Evolutionary conservation across 2,888 invertebrate genomes (phyloP).

Genomic region (Timema podura): DNA sequence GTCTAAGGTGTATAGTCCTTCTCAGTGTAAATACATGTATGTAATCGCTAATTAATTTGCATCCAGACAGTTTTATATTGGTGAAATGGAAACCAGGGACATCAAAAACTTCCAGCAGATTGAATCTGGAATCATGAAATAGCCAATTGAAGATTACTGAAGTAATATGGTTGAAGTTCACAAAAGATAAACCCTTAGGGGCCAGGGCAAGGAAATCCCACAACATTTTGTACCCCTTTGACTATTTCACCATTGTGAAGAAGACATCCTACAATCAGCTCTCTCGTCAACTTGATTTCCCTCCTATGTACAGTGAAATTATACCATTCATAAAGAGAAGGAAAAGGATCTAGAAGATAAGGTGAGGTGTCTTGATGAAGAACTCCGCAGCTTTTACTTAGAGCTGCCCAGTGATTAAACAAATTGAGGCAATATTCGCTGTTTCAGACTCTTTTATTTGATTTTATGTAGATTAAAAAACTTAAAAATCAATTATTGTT

Average conservation of each 20-base stretch:
- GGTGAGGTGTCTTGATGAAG: neutral
- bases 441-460: neutral
- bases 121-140: conserved; percentile 3
- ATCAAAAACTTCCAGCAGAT: neutral
- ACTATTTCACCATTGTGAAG: neutral
- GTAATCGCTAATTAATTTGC: neutral
- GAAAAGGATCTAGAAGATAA: neutral
- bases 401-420: neutral
- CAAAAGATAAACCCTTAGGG: neutral
- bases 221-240: neutral
- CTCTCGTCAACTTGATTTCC: neutral
- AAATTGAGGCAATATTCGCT: neutral
- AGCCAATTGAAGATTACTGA: conserved; percentile 1
- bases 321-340: neutral
- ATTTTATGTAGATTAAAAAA: no score
- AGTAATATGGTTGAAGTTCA: neutral
- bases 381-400: neutral
- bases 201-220: neutral
- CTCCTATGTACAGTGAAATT: neutral
- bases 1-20: neutral
- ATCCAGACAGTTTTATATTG: neutral
- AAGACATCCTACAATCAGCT: neutral
- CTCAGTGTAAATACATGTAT: neutral
- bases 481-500: no score
- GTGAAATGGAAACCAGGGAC: neutral